Base-by-base conservation (phyloP, 2,797 vertebrate genomes). In the Tarsius wallacei region DNA sequence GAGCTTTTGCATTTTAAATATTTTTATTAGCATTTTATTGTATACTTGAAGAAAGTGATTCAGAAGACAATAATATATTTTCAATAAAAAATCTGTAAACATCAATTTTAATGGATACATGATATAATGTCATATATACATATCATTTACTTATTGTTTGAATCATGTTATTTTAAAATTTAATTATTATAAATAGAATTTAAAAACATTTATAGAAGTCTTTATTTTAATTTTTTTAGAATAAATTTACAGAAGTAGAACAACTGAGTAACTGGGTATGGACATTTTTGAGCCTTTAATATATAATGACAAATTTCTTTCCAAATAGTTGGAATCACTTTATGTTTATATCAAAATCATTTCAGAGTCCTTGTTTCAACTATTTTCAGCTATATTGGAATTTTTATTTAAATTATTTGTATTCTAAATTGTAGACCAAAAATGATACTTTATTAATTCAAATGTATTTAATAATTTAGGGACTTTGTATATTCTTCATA, bases 371-470 rank as follows among this genome's bases (percentile, higher is more conserved):
- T 80, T 47, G 0, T 68, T 95, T 55, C 2, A 55, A 42, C 4
- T 80, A 51, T 55, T 63, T 11, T 49, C 57, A 85, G n/a, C 42
- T 42, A 28, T 68, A 80, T 14, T 57, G 17, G 33, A 73, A 49
- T 55, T 95, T 95, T 87, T 66, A 59, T 77, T 91, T 33, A 91
- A 91, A 78, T 66, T 64, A 33, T 59, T 77, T 53, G 33, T 74
- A 73, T 26, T 33, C 28, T 2, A 49, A 22, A 36, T n/a, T 57
- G 13, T 47, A 74, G 68, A 59, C 3, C 24, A 91, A 78, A 89
- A 76, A 12, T 76, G 17, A 2, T 66, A 47, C 59, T 91, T 73
- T 28, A 17, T 33, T 83, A 16, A 57, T 28, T 61, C 57, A 63
- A 92, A 12, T 59, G 11, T 71, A 28, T 53, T 71, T 73, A 47